A percentile compares a stretch with the other conserved stretches of the same genome.
phyloP scores from a whole-genome alignment of 2,888 invertebrate genomes.

The Drosophila rubida region DNA sequence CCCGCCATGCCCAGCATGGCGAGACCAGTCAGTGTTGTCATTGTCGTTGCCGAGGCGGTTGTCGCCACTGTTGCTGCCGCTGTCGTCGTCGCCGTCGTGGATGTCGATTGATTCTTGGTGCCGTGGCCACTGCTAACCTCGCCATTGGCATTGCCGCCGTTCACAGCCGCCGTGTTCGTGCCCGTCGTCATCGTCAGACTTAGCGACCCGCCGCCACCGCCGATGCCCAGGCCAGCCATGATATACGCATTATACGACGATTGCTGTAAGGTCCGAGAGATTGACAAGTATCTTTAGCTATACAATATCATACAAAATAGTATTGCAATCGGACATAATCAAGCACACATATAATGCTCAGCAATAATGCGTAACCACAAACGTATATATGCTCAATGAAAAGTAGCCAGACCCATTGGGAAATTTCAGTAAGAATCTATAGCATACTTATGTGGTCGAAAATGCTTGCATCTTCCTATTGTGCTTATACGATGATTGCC shows the following conservation, averaged over 20 bases:
- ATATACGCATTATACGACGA: conserved; percentile 80
- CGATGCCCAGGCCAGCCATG: conserved; percentile 80
- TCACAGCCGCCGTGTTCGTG: conserved; percentile 24
- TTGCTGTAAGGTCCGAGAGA: conserved; percentile 71
- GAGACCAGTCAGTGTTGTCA: conserved; percentile 59
- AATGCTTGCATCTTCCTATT: too few species aligned
- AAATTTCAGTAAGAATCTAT: too few species aligned
- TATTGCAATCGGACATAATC: too few species aligned
- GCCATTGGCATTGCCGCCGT: conserved; percentile 46
- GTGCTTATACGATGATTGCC: too few species aligned
- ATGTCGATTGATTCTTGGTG: conserved; percentile 11
- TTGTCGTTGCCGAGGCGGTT: conserved; percentile 26
- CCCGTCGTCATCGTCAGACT: conserved; percentile 54
- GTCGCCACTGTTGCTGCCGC: conserved; percentile 11
- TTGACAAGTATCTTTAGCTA: too few species aligned
- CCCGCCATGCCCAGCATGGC: conserved; percentile 64
- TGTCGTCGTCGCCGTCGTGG: conserved; percentile 8
- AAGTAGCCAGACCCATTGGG: too few species aligned
- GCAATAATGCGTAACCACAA: too few species aligned
- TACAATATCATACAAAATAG: too few species aligned
- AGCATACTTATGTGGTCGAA: too few species aligned
- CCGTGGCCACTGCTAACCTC: conserved; percentile 4
- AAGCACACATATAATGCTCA: too few species aligned
- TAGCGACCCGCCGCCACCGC: conserved; percentile 76
- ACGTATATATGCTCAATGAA: too few species aligned